Percentiles rank a stretch among this genome's conserved stretches.
These are phyloP conservation scores for Keiferia lycopersicella DNA, from an alignment of 2,888 invertebrate genomes.

Conservation along the genomic window DNA sequence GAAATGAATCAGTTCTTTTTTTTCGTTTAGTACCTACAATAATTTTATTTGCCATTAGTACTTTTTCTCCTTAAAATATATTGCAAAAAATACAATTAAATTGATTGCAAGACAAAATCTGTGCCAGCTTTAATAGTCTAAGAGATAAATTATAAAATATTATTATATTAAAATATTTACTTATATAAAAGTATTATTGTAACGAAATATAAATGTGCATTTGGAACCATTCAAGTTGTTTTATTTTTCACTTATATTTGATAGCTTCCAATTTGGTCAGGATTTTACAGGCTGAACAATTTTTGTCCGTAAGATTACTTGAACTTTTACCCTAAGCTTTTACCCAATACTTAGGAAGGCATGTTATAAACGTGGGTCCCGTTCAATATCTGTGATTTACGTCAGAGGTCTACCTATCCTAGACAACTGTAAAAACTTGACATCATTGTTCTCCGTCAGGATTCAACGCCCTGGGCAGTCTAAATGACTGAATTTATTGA, in stretches of 20 bases:
- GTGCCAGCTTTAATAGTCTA: constrained; percentile 79
- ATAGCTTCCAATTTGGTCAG: background rate
- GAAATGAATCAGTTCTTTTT: no score
- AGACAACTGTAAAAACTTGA: no score
- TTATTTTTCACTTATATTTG: constrained; percentile 26
- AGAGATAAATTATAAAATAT: constrained; percentile 55
- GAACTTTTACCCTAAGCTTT: no score
- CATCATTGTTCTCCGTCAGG: no score
- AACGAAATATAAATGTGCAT: constrained; percentile 74
- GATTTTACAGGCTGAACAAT: background rate
- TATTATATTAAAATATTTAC: constrained; percentile 33
- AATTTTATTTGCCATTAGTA: constrained; percentile 1
- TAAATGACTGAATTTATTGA: no score
- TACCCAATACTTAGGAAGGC: no score
- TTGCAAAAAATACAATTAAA: constrained; percentile 62
- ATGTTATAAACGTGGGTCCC: no score
- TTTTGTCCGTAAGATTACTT: no score
- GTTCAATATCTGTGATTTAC: no score
- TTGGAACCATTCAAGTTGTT: constrained; percentile 45
- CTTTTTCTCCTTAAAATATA: constrained; percentile 33
- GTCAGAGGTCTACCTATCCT: no score
- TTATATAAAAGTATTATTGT: constrained; percentile 62
- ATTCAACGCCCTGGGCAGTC: no score
- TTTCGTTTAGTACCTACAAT: background rate
- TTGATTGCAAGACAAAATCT: constrained; percentile 47